A percentile compares a stretch with the other conserved stretches of the same genome.
Conservation (phyloP, 2,888 invertebrate genomes). For the Bombylius major region DNA sequence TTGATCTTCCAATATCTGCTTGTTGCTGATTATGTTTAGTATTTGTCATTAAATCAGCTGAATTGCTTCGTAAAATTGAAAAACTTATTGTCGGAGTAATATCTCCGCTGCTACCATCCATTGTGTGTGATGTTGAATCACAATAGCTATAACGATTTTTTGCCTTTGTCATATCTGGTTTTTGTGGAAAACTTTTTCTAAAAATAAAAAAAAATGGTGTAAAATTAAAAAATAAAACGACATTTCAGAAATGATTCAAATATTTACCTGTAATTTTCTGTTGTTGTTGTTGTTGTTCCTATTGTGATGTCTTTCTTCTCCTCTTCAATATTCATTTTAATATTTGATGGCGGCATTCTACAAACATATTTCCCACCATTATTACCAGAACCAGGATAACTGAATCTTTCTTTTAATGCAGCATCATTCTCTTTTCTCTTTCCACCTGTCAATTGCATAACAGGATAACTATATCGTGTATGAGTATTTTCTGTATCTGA, state of each 20-base stretch:
- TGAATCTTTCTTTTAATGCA: slow-evolving; percentile 31
- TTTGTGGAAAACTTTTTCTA: slow-evolving; percentile 7
- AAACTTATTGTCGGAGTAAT: slow-evolving; percentile 14
- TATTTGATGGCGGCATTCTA: slow-evolving; percentile 14
- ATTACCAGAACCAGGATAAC: slow-evolving; percentile 30
- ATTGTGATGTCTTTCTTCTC: slow-evolving; percentile 12
- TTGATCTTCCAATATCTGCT: slow-evolving; percentile 25
- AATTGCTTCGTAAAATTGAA: slow-evolving; percentile 21
- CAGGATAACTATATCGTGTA: slow-evolving; percentile 33
- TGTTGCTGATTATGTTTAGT: slow-evolving; percentile 5
- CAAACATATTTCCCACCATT: slow-evolving; percentile 18
- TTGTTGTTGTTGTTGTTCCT: not conserved
- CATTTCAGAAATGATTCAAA: not conserved
- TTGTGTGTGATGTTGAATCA: slow-evolving; percentile 16
- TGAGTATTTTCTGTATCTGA: slow-evolving; percentile 10
- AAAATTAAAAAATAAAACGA: not conserved
- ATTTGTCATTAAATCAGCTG: slow-evolving; percentile 21
- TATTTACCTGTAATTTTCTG: not conserved
- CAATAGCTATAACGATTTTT: slow-evolving; percentile 28
- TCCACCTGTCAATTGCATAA: slow-evolving; percentile 28
- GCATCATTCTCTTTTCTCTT: slow-evolving; percentile 29
- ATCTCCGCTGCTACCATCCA: not conserved
- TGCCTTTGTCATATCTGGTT: slow-evolving; percentile 19
- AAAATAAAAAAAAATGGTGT: not conserved
- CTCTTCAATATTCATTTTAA: slow-evolving; percentile 17